Base-by-base conservation (phyloP, 37 sponge, comb jelly and placozoan genomes). In the Hexactinellida sp. region DNA sequence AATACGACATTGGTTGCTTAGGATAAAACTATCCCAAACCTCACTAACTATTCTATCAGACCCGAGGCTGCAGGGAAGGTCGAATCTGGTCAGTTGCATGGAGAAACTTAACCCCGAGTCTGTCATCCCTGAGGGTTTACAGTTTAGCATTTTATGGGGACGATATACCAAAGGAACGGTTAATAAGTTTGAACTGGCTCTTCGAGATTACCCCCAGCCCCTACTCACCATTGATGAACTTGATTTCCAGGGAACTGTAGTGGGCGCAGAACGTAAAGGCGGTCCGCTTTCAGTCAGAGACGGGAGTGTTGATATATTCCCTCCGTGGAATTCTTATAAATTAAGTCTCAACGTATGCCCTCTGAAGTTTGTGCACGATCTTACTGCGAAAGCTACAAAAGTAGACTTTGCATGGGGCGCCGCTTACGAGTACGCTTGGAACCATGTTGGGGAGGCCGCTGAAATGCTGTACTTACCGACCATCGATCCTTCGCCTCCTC, bases 121-220 rank as follows among this genome's bases (percentile, higher is more conserved):
- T 54, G 54, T 55, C 38, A 16, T 38, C 38, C 84, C 84, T 24
- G 54, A 30, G 90, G 91, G 90, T 37, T 85, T 90, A 38, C 37
- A 84, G 36, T 96, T 90, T 87, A 87, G 90, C 35, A 92, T 95
- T 1, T 88, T 96, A 35, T 92, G 91, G 91, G 94, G 94, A 7
- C 34, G 86, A 24, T 88, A 89, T 39, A 83, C 91, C 37, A 54
- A 55, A 24, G 92, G 92, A 1, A 32, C 35, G 24, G 82, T 88
- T 24, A 71, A 88, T 24, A 87, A 83, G 63, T 41, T 89, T 1
- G 83, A 96, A 92, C 32, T 92, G 37, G 87, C 37, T 32, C 82
- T 96, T 3, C 84, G 95, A 36, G 93, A 96, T 84, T 92, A 91
- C 63, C 90, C 97, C 0, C 88, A 91, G 55, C 89, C 91, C 0